These are phyloP conservation scores for Butorides virescens DNA, from an alignment of 2,113 vertebrate genomes.

Conservation along the genomic window DNA sequence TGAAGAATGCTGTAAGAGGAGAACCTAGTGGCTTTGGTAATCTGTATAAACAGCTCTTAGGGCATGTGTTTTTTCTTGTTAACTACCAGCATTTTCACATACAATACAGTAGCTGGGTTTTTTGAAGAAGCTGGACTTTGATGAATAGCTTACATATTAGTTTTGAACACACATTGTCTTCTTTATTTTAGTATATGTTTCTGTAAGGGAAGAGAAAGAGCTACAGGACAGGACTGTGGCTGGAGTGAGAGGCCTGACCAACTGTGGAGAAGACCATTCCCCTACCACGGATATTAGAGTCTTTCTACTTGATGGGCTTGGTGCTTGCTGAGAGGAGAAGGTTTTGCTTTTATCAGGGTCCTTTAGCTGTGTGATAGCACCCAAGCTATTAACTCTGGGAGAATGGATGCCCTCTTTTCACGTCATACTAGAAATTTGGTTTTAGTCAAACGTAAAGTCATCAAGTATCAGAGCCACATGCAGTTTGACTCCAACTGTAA, in stretches of 20 bases:
- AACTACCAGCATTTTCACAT: neutral
- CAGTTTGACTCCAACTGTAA: neutral
- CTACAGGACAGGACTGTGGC: neutral
- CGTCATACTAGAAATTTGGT: neutral
- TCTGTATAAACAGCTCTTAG: neutral
- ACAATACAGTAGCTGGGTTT: neutral
- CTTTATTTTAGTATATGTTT: neutral
- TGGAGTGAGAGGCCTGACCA: neutral
- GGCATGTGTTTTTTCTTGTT: neutral
- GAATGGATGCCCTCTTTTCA: too few relatives aligned
- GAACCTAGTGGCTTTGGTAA: neutral
- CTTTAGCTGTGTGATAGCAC: neutral
- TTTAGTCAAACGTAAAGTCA: neutral
- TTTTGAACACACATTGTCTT: neutral
- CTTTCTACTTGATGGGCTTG: neutral
- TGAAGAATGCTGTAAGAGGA: neutral
- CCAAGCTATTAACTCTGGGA: neutral
- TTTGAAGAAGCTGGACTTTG: neutral
- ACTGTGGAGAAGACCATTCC: neutral
- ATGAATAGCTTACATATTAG: neutral
- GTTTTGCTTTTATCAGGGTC: neutral
- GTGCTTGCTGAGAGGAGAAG: neutral
- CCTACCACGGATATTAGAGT: neutral
- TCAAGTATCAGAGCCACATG: neutral
- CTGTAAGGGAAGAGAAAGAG: neutral